Conservation (phyloP, 2,797 vertebrate genomes). For the Phaenicophaeus curvirostris region DNA sequence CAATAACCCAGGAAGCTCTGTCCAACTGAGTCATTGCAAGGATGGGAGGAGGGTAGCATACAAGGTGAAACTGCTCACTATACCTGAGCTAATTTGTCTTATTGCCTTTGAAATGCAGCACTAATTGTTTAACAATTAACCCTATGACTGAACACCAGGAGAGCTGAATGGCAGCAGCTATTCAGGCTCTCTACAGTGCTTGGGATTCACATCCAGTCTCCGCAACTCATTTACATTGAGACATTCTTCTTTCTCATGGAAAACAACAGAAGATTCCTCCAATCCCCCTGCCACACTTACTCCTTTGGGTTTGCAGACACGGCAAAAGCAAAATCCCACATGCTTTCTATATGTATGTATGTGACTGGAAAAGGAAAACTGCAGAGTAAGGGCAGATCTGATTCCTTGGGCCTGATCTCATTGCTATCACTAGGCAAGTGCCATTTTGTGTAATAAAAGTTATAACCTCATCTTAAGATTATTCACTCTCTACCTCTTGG, state of each 20-base stretch:
- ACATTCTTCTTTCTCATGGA: constrained; percentile 25
- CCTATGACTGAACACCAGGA: constrained; percentile 57
- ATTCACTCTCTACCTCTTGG: background rate
- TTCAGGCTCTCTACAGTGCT: constrained; percentile 12
- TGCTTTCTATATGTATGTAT: background rate
- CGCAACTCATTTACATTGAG: background rate
- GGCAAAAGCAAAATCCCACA: background rate
- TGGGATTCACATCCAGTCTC: constrained; percentile 2
- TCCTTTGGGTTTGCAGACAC: background rate
- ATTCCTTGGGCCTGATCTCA: background rate
- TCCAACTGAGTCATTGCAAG: constrained; percentile 32
- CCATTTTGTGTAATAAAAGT: background rate
- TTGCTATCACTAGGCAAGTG: background rate
- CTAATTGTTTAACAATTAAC: constrained; percentile 74
- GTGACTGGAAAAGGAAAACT: background rate
- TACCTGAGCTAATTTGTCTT: constrained; percentile 80
- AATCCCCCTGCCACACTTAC: background rate
- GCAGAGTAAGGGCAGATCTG: background rate
- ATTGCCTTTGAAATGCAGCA: constrained; percentile 59
- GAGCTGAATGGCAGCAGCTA: constrained; percentile 54
- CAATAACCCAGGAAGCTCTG: constrained; percentile 18
- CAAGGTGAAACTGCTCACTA: constrained; percentile 54
- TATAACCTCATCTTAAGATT: background rate
- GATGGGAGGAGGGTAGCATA: background rate
- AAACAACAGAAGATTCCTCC: background rate